Conservation (phyloP, 2,888 invertebrate genomes). For the Pyrgus malvae region DNA sequence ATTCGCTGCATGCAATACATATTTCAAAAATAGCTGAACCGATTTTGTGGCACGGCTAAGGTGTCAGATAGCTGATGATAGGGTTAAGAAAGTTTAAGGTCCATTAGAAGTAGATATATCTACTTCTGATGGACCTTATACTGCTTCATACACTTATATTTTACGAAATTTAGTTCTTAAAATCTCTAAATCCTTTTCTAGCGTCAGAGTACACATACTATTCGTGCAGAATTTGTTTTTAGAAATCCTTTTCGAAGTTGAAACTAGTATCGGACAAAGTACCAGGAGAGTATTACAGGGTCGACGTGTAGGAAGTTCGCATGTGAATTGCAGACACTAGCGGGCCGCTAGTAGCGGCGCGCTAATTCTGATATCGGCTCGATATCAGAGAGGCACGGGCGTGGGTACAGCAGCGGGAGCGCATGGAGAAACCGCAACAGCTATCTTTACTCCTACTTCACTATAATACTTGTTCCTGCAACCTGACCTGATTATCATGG, state of each 20-base stretch:
- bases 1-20: no score
- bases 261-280: slow-evolving; percentile 28
- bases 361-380: slow-evolving; percentile 72
- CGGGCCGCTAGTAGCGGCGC: slow-evolving; percentile 58
- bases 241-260: neutral
- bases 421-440: slow-evolving; percentile 49
- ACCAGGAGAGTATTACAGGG: slow-evolving; percentile 53
- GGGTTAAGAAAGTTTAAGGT: no score
- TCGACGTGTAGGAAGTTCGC: slow-evolving; percentile 63
- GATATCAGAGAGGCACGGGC: slow-evolving; percentile 56
- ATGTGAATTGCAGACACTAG: slow-evolving; percentile 67
- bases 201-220: no score
- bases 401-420: slow-evolving; percentile 24
- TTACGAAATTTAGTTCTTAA: no score
- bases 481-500: slow-evolving; percentile 35
- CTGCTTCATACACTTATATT: no score
- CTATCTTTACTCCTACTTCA: slow-evolving; percentile 50
- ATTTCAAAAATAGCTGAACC: no score
- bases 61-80: no score
- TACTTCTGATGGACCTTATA: no score
- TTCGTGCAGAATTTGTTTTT: slow-evolving; percentile 6
- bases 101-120: no score
- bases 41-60: no score
- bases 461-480: slow-evolving; percentile 48
- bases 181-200: no score